Conservation (phyloP, 1,140 invertebrate genomes). For the Drosophila arawakana region DNA sequence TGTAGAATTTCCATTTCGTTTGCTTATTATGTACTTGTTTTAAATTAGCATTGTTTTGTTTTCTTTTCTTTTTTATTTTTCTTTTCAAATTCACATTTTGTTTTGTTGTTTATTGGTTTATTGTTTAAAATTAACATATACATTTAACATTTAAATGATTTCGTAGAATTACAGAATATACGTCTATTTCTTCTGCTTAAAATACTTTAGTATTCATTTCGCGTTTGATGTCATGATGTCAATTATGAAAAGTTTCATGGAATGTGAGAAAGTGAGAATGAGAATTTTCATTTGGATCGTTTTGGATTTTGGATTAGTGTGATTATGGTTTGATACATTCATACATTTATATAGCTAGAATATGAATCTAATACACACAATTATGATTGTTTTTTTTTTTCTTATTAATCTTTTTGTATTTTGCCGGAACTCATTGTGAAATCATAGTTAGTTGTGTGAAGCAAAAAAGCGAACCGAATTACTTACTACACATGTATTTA, state of each 20-base stretch:
- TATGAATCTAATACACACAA: conserved; percentile 26
- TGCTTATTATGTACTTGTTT: conserved; percentile 57
- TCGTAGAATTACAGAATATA: conserved; percentile 51
- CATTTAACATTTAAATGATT: conserved; percentile 75
- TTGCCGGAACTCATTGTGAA: conserved; percentile 19
- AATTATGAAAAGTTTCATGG: conserved; percentile 6
- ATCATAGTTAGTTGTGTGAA: conserved; percentile 43
- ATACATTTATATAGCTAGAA: conserved; percentile 31
- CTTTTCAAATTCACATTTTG: conserved; percentile 42
- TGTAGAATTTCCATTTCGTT: conserved; percentile 73
- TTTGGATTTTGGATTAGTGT: conserved; percentile 15
- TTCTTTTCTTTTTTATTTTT: conserved; percentile 42
- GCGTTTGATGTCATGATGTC: conserved; percentile 12
- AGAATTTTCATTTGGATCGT: conserved; percentile 28
- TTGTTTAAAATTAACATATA: conserved; percentile 79
- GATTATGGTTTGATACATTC: conserved; percentile 36
- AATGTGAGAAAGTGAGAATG: conserved; percentile 1
- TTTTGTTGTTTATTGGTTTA: conserved; percentile 49
- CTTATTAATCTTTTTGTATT: no score
- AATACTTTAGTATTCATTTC: conserved; percentile 41
- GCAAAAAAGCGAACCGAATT: conserved; percentile 70
- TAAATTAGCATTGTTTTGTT: conserved; percentile 62
- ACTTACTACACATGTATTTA: conserved; percentile 26
- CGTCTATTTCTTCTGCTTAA: conserved; percentile 42
- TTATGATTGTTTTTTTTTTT: conserved; percentile 13